These are phyloP conservation scores for crab-eating macaque (Macaca fascicularis) DNA, from an alignment of 2,113 vertebrate species.

Conservation along the genomic window DNA sequence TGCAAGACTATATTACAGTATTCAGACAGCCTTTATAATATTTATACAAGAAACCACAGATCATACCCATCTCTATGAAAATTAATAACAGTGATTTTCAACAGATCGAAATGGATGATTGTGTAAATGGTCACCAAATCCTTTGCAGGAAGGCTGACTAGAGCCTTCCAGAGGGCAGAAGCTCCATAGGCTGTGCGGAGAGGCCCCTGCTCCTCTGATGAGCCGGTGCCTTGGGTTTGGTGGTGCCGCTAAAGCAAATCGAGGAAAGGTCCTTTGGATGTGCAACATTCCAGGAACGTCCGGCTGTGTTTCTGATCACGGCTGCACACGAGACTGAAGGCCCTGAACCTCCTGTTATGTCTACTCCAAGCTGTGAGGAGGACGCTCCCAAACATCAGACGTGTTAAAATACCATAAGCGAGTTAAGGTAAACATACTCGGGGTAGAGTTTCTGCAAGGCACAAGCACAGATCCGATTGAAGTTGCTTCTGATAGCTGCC, in stretches of 20 bases:
- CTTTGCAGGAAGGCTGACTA: rapidly evolving
- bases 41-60: rapidly evolving
- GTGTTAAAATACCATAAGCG: background rate
- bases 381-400: conserved; percentile 54
- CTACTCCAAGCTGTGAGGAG: conserved; percentile 16
- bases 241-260: background rate
- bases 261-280: background rate
- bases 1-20: rapidly evolving
- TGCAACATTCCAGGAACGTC: conserved; percentile 52
- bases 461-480: background rate
- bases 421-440: conserved; percentile 15
- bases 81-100: rapidly evolving
- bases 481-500: background rate
- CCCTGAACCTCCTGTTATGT: conserved; percentile 41
- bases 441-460: background rate
- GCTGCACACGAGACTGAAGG: background rate
- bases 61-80: rapidly evolving
- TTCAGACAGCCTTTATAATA: rapidly evolving
- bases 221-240: background rate
- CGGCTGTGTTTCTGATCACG: conserved; percentile 27
- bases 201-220: background rate
- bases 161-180: rapidly evolving
- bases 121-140: rapidly evolving
- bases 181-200: rapidly evolving
- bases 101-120: rapidly evolving